These are phyloP conservation scores for Hiodon alosoides DNA, from an alignment of 2,113 vertebrate species.

Conservation along the genomic window DNA sequence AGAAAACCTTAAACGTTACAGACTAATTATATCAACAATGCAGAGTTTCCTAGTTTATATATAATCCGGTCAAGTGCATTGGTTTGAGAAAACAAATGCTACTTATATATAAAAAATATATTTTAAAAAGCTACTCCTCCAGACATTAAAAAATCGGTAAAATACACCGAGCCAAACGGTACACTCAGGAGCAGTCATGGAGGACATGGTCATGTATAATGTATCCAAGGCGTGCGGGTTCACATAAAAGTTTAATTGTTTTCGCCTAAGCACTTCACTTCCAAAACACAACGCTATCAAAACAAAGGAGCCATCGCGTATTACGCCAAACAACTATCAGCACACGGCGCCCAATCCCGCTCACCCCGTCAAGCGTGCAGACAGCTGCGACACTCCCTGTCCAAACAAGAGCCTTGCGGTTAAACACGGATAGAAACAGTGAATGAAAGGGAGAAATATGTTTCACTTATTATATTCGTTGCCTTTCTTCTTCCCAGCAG, in stretches of 20 bases:
- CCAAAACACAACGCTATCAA: constrained; percentile 30
- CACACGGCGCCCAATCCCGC: constrained; percentile 41
- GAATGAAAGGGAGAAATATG: background rate
- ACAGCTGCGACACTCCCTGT: constrained; percentile 46
- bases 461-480: background rate
- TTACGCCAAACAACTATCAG: constrained; percentile 56
- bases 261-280: constrained; percentile 21
- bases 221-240: constrained; percentile 28
- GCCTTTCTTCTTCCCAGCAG: background rate
- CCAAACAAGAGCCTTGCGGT: constrained; percentile 47
- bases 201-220: constrained; percentile 36
- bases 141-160: constrained; percentile 45
- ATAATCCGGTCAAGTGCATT: constrained; percentile 41
- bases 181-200: constrained; percentile 20
- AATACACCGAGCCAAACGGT: constrained; percentile 33
- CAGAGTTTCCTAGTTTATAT: background rate
- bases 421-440: constrained; percentile 15
- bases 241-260: constrained; percentile 7
- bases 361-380: constrained; percentile 41
- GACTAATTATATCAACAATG: too few relatives aligned
- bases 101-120: constrained; percentile 29
- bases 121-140: constrained; percentile 38
- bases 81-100: constrained; percentile 34
- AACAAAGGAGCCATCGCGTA: constrained; percentile 40
- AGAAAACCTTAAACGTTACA: too few relatives aligned